Base-by-base conservation (phyloP, 2,888 invertebrate genomes). In the Drosophila recens region DNA sequence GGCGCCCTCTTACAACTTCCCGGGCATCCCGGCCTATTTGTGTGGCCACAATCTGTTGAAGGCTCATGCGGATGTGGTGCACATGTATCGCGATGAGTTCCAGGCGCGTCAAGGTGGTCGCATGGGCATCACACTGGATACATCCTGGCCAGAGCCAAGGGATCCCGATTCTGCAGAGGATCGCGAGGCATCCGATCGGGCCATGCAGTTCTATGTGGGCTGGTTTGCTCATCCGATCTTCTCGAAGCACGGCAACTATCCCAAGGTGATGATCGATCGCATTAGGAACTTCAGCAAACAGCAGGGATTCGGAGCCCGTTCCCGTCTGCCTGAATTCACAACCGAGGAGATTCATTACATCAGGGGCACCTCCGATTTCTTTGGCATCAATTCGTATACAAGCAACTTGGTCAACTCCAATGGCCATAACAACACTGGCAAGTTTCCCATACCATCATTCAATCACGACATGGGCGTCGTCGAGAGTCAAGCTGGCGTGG, bases 361-460 rank as follows among this genome's bases (percentile, higher is more conserved):
- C 23, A 92, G 91, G 38, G 95, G 94, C 6, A 94, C 96, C 0
- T 93, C 94, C 1, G 97, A 97, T 89, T 96, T 96, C 91, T 93
- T 97, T 56, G 96, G 96, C 0, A 90, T 97, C 17, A 97, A 97
- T 89, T 94, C 95, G 67, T 97, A 97, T 89, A 95, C 96, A 0
- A 93, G 95, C 0, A 93, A 93, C 72, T 79, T 95, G 81, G 91
- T 91, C 0, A 83, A 82, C 0, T 83, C 90, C 9, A 93, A 93
- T 80, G 92, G 92, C 58, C 93, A 92, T 59, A 93, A 92, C 52
- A 93, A 93, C 67, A 89, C 90, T 0, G 91, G 82, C 2, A 81
- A 90, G 1, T 93, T 93, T 13, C 90, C 87, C 6, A 83, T 93
- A 42, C 95, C 95, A 0, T 95, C 95, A 0, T 94, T 94, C 61